Base-by-base conservation (phyloP, 2,888 invertebrate genomes). In the Periphyllus acericola region DNA sequence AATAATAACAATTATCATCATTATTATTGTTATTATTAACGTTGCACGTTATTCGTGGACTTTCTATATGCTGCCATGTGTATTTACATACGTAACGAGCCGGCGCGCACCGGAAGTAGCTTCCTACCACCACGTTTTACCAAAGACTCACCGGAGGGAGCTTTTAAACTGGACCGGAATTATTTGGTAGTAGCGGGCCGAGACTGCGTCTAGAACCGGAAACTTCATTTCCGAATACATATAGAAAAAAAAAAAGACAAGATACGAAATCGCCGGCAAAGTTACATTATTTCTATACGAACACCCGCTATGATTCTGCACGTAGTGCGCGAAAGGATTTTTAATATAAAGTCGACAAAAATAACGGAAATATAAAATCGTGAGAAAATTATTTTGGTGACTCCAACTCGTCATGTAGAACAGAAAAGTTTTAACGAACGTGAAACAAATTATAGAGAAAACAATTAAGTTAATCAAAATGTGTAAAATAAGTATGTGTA, bases 151-250 rank as follows among this genome's bases (percentile, higher is more conserved):
- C 71, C 34, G 17, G 32, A 79, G 34, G 32, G 32, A 66, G 17
- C 19, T 86, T 79, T 71, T 34, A 68, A 76, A 36, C 85, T 25
- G 71, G 71, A 86, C 68, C 68, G 85, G 79, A 86, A 79, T 85
- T 86, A 79, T 86, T 86, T 52, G 78, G 76, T 52, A 71, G 46
- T 66, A 68, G n/a, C 17, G 68, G 6, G 52, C n/a, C 55, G 68
- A 17, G 68, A 32, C n/a, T n/a, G 78, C n/a, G 32, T 76, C 46
- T 76, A 71, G 40, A 71, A 68, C 76, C 78, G 85, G 78, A 85
- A 85, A n/a, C 78, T 68, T 85, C 52, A 78, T 76, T 84, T 84
- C 71, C 78, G 78, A 78, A 76, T 46, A 40, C n/a, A 34, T n/a
- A 32, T 68, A 32, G 68, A 66, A n/a, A 68, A n/a, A 76, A 84